These are phyloP conservation scores for Muntiacus reevesi DNA, from an alignment of 2,113 vertebrate species.

Conservation along the genomic window DNA sequence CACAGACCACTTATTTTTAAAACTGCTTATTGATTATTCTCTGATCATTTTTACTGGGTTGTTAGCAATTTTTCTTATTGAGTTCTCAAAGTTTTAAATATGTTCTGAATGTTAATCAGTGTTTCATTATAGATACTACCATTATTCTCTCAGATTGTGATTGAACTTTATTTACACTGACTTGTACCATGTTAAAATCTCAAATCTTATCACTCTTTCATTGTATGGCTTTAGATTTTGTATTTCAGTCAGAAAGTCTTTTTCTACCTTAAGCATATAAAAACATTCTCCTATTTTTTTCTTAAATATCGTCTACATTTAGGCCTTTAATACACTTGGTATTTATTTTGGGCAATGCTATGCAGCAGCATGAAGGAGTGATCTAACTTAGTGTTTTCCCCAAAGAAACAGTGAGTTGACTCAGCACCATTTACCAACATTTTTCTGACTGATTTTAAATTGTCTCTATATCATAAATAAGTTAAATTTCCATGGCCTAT, in stretches of 20 bases:
- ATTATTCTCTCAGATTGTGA: neutral
- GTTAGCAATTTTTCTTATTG: neutral
- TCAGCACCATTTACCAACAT: neutral
- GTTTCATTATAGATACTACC: neutral
- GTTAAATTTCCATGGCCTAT: neutral
- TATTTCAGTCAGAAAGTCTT: slow-evolving; percentile 7
- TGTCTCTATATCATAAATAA: neutral
- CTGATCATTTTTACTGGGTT: neutral
- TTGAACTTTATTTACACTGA: neutral
- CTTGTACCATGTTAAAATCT: slow-evolving; percentile 13
- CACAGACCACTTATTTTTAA: neutral
- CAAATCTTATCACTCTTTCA: slow-evolving; percentile 11
- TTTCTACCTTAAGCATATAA: neutral
- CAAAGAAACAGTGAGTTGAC: neutral
- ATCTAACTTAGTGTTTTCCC: neutral
- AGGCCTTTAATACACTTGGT: neutral
- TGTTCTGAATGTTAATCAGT: slow-evolving; percentile 12
- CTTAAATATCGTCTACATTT: neutral
- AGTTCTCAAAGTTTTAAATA: neutral
- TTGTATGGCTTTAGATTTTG: neutral
- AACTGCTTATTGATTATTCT: neutral
- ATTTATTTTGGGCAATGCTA: neutral
- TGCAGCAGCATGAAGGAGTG: neutral
- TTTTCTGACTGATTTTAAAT: neutral
- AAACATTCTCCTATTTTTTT: neutral